Evolutionary conservation across 37 sponge, comb jelly and placozoan species (phyloP).

Genomic region (Geodia barretti): DNA sequence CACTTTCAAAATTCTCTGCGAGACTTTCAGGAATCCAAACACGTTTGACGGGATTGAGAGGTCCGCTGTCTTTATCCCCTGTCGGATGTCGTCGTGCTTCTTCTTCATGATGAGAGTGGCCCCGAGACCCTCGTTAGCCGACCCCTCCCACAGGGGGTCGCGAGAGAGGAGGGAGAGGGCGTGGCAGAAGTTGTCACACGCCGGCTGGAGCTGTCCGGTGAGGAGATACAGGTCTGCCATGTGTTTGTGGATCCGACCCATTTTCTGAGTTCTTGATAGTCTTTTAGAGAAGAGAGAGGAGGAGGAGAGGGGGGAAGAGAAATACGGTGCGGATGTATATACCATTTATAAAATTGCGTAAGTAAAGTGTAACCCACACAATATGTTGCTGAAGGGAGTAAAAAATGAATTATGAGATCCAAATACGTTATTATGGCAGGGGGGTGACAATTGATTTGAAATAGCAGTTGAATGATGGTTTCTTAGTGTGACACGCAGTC

Average conservation of each 20-base stretch:
- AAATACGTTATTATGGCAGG: no score
- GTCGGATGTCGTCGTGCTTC: constrained; percentile 33
- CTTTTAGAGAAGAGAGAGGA: background rate
- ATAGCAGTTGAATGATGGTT: no score
- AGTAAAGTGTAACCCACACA: no score
- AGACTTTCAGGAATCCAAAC: no score
- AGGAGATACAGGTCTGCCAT: constrained; percentile 59
- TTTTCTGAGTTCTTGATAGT: constrained; percentile 4
- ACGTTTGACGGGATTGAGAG: background rate
- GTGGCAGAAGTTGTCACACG: constrained; percentile 7
- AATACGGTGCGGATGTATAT: no score
- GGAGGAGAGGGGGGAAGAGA: no score
- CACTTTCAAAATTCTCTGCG: background rate
- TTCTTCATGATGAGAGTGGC: constrained; percentile 45
- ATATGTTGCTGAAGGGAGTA: no score
- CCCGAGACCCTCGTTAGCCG: constrained; percentile 50
- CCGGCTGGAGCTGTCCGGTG: constrained; percentile 40
- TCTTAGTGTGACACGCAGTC: no score
- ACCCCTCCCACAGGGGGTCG: constrained; percentile 62
- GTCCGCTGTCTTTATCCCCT: constrained; percentile 34
- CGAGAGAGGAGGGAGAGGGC: constrained; percentile 20
- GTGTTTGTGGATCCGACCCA: constrained; percentile 43
- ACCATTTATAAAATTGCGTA: no score
- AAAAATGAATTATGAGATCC: no score
- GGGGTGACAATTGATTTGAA: no score